These are phyloP conservation scores for Balaeniceps rex DNA, from an alignment of 2,113 vertebrate species.

Conservation along the genomic window DNA sequence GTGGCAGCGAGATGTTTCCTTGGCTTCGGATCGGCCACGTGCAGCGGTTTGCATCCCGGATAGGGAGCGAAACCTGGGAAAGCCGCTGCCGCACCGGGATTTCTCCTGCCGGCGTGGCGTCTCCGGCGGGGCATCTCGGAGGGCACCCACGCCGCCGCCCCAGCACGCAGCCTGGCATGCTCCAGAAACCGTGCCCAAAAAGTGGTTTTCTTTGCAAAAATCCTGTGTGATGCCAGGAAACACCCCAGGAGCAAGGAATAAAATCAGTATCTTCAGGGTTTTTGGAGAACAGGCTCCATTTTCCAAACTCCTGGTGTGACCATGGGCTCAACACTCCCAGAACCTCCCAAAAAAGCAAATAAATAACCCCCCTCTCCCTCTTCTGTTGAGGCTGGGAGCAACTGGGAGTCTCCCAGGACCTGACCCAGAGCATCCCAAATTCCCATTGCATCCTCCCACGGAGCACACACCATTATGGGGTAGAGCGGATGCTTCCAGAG, in stretches of 20 bases:
- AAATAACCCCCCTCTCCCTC: neutral
- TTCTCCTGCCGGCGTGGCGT: rapidly evolving
- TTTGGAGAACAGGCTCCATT: neutral
- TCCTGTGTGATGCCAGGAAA: rapidly evolving
- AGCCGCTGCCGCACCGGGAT: neutral
- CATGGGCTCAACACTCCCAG: neutral
- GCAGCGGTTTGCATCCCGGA: neutral
- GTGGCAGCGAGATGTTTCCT: neutral
- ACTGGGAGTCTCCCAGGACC: neutral
- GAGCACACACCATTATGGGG: neutral
- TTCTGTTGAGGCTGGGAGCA: neutral
- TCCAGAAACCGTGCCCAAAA: neutral
- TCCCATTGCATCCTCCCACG: neutral
- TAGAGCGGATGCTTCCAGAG: neutral
- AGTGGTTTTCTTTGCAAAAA: neutral
- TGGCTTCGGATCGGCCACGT: neutral
- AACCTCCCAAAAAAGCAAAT: neutral
- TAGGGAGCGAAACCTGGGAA: neutral
- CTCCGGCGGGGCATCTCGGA: neutral
- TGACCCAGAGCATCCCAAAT: neutral
- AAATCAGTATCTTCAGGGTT: rapidly evolving
- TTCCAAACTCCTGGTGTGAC: neutral
- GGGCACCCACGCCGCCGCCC: rapidly evolving
- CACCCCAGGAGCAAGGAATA: neutral
- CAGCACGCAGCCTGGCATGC: neutral